Evolutionary conservation across 2,113 vertebrate species (phyloP), one percentile per base, ranked within the genome.

Genomic region (Amblyopsis rosae): DNA sequence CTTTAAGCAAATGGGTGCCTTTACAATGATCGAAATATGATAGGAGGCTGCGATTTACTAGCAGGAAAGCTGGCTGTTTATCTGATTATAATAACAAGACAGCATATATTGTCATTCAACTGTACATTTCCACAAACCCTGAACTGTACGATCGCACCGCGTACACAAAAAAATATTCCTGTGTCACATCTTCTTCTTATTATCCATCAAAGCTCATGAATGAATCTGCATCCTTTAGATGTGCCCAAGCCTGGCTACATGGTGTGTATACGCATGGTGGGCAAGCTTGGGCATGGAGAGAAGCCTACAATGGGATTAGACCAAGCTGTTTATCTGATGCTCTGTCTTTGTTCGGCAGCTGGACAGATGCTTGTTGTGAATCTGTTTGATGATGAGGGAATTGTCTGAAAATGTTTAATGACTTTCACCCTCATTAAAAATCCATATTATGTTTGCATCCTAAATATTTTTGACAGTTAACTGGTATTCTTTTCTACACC

Each of bases 271-370:
- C 26, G 11, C 41, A 58, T 48, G 12, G 55, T 50, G 35, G 58
- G 58, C 60, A 71, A 74, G 77, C 49, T 67, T 0, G 3, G 66
- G 71, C 67, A 54, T 15, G 16, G 53, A 54, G 53, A 15, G 53
- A 54, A 16, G 16, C 12, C 15, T 54, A 69, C 78, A 73, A 85
- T 82, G 60, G 80, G 81, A 87, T 85, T 81, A 87, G 49, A 58
- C 53, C 3, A 12, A 66, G 76, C 69, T 60, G 13, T 82, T 84
- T 64, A 59, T 65, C 57, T 79, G 73, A 78, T 79, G 70, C 71
- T 1, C 4, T 50, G 65, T 68, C 75, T 82, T 79, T 85, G 73
- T 78, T 76, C 65, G 9, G 59, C 7, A 9, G 65, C 59, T 0
- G 6, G 16, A 53, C 77, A 82, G 67, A 81, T 58, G 57, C 67